Evolutionary conservation across 2,888 invertebrate genomes (phyloP).

Genomic region (Cheilosia vernalis): DNA sequence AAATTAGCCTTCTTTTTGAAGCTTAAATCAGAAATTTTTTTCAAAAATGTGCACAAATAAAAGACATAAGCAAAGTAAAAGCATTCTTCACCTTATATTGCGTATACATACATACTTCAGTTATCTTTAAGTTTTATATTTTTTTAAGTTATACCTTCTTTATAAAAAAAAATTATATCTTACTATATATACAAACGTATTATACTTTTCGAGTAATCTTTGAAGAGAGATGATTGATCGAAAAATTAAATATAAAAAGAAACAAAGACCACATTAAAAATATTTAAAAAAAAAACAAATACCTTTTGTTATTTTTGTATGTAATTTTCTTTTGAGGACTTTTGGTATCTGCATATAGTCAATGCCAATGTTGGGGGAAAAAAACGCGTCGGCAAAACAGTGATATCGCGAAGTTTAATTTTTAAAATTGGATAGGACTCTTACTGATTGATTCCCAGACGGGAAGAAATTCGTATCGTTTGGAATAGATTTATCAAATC

Average conservation of each 20-base stretch:
- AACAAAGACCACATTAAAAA: slow-evolving; percentile 35
- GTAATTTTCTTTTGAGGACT: slow-evolving; percentile 6
- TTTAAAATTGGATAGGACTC: too few species aligned
- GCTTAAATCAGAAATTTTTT: slow-evolving; percentile 15
- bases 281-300: slow-evolving; percentile 26
- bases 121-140: slow-evolving; percentile 53
- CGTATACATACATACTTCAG: not conserved
- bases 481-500: not conserved
- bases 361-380: not conserved
- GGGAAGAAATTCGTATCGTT: not conserved
- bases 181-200: slow-evolving; percentile 33
- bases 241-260: slow-evolving; percentile 23
- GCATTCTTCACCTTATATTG: slow-evolving; percentile 16
- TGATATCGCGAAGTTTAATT: too few species aligned
- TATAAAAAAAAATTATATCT: slow-evolving; percentile 49
- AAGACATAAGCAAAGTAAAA: slow-evolving; percentile 25
- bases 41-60: slow-evolving; percentile 38
- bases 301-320: not conserved
- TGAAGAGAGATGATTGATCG: slow-evolving; percentile 69
- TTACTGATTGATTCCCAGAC: too few species aligned
- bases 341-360: not conserved
- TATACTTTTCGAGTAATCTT: slow-evolving; percentile 33
- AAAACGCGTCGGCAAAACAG: too few species aligned
- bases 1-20: slow-evolving; percentile 6
- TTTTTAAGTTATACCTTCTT: slow-evolving; percentile 55